These are phyloP conservation scores for Dicycla oo DNA, from an alignment of 2,888 invertebrate species.

Conservation along the genomic window DNA sequence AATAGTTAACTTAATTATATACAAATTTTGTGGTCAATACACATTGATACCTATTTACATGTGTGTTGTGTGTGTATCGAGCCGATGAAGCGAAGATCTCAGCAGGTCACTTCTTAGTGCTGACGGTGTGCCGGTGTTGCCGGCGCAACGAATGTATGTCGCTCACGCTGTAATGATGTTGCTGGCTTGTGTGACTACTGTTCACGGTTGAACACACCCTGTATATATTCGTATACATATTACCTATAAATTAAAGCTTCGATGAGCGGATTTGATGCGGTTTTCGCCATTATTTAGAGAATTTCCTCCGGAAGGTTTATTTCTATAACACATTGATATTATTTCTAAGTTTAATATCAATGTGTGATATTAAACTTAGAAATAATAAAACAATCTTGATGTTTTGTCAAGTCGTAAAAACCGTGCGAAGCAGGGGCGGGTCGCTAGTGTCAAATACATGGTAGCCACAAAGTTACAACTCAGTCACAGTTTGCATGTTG, in stretches of 20 bases:
- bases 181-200: no score
- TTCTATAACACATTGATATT: background rate
- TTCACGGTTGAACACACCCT: no score
- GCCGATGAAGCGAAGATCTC: no score
- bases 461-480: constrained; percentile 24
- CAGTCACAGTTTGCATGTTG: constrained; percentile 48
- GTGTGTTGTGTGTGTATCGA: no score
- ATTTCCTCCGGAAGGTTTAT: background rate
- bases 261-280: background rate
- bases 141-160: no score
- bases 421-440: background rate
- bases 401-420: background rate
- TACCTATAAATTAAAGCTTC: background rate
- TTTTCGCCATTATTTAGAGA: background rate
- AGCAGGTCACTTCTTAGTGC: no score
- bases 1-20: no score
- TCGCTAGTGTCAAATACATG: background rate
- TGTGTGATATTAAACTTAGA: background rate
- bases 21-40: no score
- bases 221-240: background rate
- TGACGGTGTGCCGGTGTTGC: no score
- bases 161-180: no score
- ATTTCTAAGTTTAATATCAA: no score
- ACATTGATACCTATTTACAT: no score
- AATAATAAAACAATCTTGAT: background rate